phyloP scores from a whole-genome alignment of 2,888 invertebrate species.

The Aquatica leii region DNA sequence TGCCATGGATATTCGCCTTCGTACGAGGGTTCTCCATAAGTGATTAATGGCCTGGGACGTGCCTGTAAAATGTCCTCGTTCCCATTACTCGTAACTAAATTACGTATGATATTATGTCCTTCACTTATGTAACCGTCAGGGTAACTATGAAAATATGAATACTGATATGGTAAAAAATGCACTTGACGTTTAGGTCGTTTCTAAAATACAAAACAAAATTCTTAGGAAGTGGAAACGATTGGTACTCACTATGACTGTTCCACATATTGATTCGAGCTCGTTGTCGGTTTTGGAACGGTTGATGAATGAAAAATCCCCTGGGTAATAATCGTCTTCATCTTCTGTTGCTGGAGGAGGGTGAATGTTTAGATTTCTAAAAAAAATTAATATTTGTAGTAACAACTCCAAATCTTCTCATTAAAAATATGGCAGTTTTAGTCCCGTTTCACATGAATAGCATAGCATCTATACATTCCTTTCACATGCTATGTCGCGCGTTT shows the following conservation, averaged over 20 bases:
- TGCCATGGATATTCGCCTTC: conserved; percentile 77
- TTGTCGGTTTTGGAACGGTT: background rate
- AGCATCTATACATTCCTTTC: too few relatives aligned
- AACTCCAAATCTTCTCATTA: too few relatives aligned
- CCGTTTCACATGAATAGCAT: too few relatives aligned
- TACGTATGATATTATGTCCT: background rate
- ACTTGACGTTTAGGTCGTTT: background rate
- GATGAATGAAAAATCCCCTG: conserved; percentile 1
- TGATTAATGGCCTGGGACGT: conserved; percentile 66
- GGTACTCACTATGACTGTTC: background rate
- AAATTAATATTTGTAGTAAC: too few relatives aligned
- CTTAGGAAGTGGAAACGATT: background rate
- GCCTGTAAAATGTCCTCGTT: conserved; percentile 50
- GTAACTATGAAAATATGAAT: background rate
- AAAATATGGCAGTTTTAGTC: too few relatives aligned
- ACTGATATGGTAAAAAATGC: background rate
- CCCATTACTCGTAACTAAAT: background rate
- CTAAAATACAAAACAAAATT: background rate
- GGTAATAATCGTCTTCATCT: conserved; percentile 6
- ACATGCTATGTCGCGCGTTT: too few relatives aligned
- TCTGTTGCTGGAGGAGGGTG: background rate
- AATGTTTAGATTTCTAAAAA: background rate
- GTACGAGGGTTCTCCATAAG: conserved; percentile 66
- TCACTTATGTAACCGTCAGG: background rate
- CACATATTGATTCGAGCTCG: background rate